phyloP scores from a whole-genome alignment of 2,888 invertebrate genomes.

The Hanleya hanleyi region DNA sequence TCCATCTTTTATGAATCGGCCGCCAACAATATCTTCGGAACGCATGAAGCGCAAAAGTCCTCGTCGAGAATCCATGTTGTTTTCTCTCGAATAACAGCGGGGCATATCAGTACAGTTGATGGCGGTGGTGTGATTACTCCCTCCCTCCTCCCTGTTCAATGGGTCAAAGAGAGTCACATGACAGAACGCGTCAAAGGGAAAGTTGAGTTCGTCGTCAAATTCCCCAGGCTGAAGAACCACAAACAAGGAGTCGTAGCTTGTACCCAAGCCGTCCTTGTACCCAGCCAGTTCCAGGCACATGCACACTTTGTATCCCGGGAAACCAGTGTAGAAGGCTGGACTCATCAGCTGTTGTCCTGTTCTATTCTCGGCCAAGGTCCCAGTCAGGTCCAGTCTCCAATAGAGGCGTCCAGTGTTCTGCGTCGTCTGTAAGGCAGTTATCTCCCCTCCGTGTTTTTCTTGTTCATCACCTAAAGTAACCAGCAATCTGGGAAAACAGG shows the following conservation, averaged over 20 bases:
- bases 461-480: too few relatives aligned
- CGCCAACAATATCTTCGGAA: too few relatives aligned
- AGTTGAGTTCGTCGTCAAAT: conserved; percentile 49
- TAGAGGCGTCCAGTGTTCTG: background rate
- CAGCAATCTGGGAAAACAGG: too few relatives aligned
- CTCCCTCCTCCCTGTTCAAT: background rate
- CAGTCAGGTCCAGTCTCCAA: background rate
- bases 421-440: background rate
- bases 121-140: background rate
- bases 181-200: conserved; percentile 41
- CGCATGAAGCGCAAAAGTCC: too few relatives aligned
- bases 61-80: background rate
- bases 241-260: conserved; percentile 41
- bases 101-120: background rate
- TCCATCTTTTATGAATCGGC: too few relatives aligned
- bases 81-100: background rate
- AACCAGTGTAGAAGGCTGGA: conserved; percentile 51
- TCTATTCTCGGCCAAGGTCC: background rate
- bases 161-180: conserved; percentile 5
- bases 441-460: too few relatives aligned
- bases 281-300: conserved; percentile 45
- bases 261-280: conserved; percentile 32
- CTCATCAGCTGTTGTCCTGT: too few relatives aligned
- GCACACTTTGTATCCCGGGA: conserved; percentile 55
- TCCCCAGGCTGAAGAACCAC: conserved; percentile 48